These are phyloP conservation scores for Dysdera silvatica DNA, from an alignment of 1,140 invertebrate genomes.

Conservation along the genomic window DNA sequence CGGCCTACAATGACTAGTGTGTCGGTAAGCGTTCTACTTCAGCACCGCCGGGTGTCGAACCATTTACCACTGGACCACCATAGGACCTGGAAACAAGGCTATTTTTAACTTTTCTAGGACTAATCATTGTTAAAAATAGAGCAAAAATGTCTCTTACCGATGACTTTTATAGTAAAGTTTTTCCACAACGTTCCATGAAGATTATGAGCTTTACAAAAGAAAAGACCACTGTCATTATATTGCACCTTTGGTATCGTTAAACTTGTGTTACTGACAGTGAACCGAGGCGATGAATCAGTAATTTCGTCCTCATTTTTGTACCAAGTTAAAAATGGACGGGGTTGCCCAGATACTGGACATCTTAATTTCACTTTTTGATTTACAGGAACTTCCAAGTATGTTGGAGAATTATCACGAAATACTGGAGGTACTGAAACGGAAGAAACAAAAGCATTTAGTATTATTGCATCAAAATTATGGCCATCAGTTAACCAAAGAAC, in stretches of 20 bases:
- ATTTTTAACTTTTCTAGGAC: too few species aligned
- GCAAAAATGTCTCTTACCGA: too few species aligned
- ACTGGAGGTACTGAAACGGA: slow-evolving; percentile 7
- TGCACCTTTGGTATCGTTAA: slow-evolving; percentile 33
- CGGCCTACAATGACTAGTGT: too few species aligned
- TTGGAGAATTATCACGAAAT: neutral
- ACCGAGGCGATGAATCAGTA: slow-evolving; percentile 3
- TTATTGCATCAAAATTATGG: too few species aligned
- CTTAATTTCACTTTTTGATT: slow-evolving; percentile 34
- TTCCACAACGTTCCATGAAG: slow-evolving; percentile 35
- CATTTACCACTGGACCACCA: too few species aligned
- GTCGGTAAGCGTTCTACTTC: too few species aligned
- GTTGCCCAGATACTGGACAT: slow-evolving; percentile 34
- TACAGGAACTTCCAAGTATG: slow-evolving; percentile 11
- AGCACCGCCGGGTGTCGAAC: too few species aligned
- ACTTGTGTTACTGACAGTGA: slow-evolving; percentile 32
- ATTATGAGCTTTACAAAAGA: slow-evolving; percentile 36
- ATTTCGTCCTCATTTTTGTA: slow-evolving; percentile 29
- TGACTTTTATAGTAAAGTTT: slow-evolving; percentile 39
- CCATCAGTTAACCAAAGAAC: too few species aligned
- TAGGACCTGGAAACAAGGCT: too few species aligned
- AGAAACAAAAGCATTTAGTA: too few species aligned
- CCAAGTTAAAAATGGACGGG: slow-evolving; percentile 34
- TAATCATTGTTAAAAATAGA: too few species aligned
- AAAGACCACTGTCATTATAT: slow-evolving; percentile 33